These are phyloP conservation scores for Caenorhabditis auriculariae DNA, from an alignment of 2,888 invertebrate genomes.

Conservation along the genomic window DNA sequence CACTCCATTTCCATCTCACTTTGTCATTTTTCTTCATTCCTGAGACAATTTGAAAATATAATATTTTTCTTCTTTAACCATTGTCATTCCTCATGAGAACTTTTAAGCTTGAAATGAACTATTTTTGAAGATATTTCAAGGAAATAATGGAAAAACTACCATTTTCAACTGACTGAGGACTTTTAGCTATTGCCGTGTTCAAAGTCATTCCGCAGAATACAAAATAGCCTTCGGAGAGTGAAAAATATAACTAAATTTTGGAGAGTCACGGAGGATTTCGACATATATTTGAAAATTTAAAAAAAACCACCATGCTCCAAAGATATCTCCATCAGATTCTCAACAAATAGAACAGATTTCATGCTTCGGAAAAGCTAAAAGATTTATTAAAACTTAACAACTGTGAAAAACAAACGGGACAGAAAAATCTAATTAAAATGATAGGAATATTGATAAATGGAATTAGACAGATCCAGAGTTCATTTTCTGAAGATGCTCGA, in stretches of 20 bases:
- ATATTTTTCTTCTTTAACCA: background rate
- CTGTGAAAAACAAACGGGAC: too few species aligned
- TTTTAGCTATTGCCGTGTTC: too few species aligned
- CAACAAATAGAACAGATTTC: too few species aligned
- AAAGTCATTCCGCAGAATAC: too few species aligned
- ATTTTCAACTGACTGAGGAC: background rate
- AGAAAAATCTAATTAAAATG: too few species aligned
- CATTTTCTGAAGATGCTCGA: conserved; percentile 59
- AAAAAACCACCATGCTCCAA: too few species aligned
- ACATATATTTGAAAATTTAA: background rate
- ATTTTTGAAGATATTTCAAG: background rate
- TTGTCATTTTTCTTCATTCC: background rate
- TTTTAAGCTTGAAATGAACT: background rate
- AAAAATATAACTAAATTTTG: too few species aligned
- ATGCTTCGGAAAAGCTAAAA: too few species aligned
- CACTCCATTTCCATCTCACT: background rate
- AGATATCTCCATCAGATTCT: too few species aligned
- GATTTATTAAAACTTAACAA: too few species aligned
- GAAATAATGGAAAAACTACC: background rate
- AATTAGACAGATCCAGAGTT: conserved; percentile 23
- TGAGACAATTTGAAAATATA: background rate
- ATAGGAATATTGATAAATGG: too few species aligned
- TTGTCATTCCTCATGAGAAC: background rate
- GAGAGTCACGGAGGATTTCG: background rate
- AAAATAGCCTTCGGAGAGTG: too few species aligned